Conservation (phyloP, 2,888 invertebrate genomes). For the Acleris literana region DNA sequence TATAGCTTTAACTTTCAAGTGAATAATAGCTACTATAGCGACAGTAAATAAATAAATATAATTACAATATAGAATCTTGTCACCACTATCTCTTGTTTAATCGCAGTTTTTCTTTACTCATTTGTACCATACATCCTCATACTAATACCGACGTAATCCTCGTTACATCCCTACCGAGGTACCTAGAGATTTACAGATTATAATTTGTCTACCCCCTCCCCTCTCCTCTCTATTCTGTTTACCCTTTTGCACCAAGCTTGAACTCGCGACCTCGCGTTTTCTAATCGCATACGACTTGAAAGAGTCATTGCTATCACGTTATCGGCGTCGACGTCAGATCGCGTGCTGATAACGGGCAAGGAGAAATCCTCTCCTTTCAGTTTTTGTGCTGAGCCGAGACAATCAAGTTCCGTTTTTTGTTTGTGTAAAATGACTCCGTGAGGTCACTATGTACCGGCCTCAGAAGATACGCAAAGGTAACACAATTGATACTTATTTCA, state of each 20-base stretch:
- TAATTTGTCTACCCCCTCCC: too few species aligned
- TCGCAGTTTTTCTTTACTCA: too few species aligned
- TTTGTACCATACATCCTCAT: too few species aligned
- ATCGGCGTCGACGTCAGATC: constrained; percentile 63
- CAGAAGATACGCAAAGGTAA: constrained; percentile 56
- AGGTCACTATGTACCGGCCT: constrained; percentile 56
- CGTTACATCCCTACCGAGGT: too few species aligned
- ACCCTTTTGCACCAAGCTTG: background rate
- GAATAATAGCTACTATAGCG: too few species aligned
- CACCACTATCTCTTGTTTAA: too few species aligned
- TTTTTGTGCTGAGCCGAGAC: constrained; percentile 53
- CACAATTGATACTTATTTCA: background rate
- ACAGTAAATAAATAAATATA: too few species aligned
- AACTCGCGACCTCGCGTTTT: constrained; percentile 29
- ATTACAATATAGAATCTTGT: too few species aligned
- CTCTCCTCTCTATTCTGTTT: too few species aligned
- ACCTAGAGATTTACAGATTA: too few species aligned
- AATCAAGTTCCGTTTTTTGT: constrained; percentile 49
- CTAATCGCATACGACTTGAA: constrained; percentile 37
- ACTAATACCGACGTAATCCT: too few species aligned
- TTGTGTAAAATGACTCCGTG: constrained; percentile 54
- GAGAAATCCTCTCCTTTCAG: constrained; percentile 53
- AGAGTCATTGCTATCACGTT: constrained; percentile 47
- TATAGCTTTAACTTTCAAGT: too few species aligned
- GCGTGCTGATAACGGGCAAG: constrained; percentile 53